Percentiles rank a stretch among this genome's conserved stretches.
Conservation (phyloP, 2,797 vertebrate species). For the Hyperoplus immaculatus region DNA sequence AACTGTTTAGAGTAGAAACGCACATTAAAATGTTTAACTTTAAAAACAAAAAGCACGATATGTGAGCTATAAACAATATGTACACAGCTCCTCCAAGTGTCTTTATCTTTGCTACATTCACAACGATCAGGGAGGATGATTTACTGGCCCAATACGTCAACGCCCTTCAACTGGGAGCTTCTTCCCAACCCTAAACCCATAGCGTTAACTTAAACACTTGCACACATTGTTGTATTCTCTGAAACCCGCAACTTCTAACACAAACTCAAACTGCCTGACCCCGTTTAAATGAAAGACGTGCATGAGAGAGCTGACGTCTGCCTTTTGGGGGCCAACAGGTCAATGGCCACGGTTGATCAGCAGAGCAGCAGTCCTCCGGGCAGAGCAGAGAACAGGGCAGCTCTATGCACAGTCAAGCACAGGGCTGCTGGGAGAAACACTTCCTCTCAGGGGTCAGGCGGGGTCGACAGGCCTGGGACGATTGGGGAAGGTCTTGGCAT, state of each 20-base stretch:
- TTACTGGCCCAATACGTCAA: neutral
- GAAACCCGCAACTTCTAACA: neutral
- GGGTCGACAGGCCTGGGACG: conserved; percentile 69
- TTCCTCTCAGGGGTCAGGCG: conserved; percentile 72
- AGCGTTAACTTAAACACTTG: conserved; percentile 32
- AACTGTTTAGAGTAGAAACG: too few species aligned
- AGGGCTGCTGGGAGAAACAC: conserved; percentile 61
- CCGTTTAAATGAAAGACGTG: conserved; percentile 29
- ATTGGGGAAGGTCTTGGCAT: conserved; percentile 80
- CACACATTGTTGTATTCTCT: conserved; percentile 31
- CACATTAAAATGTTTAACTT: too few species aligned
- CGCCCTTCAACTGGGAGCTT: conserved; percentile 18
- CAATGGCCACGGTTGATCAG: conserved; percentile 40
- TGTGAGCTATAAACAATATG: conserved; percentile 23
- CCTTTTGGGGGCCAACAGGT: conserved; percentile 27
- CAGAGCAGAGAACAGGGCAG: conserved; percentile 59
- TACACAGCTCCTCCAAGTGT: neutral
- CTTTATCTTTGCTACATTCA: neutral
- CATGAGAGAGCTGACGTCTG: conserved; percentile 18
- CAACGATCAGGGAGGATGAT: conserved; percentile 7
- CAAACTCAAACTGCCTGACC: conserved; percentile 31
- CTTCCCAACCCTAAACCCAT: conserved; percentile 25
- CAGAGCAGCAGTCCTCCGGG: conserved; percentile 20
- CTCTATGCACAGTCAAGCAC: conserved; percentile 51
- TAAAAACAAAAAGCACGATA: too few species aligned